Evolutionary conservation across 2,888 invertebrate genomes (phyloP).

Genomic region (Oeneis ivallda): DNA sequence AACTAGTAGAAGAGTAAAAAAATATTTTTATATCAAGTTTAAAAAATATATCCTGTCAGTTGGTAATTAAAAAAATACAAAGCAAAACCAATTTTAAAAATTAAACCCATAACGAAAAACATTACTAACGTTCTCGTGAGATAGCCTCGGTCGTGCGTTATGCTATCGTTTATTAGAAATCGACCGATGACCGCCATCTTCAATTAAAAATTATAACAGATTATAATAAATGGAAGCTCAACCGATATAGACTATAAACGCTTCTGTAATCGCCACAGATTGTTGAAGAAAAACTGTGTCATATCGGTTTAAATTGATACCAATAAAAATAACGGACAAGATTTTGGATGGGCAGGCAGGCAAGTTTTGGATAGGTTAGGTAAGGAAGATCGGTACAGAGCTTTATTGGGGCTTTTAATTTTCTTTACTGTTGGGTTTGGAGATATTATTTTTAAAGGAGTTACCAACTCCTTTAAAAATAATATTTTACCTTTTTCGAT

Average conservation of each 20-base stretch:
- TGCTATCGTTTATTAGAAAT: constrained; percentile 27
- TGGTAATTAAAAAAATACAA: not conserved
- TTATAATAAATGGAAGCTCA: constrained; percentile 61
- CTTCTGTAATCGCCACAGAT: constrained; percentile 71
- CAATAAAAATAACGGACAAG: constrained; percentile 23
- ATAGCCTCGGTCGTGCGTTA: constrained; percentile 29
- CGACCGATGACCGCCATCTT: constrained; percentile 40
- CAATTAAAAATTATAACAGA: constrained; percentile 43
- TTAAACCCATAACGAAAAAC: constrained; percentile 19
- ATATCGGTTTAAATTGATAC: constrained; percentile 49
- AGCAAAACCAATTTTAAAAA: constrained; percentile 21
- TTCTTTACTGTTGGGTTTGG: too few relatives aligned
- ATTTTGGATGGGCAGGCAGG: not conserved
- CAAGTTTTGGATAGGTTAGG: not conserved
- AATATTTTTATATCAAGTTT: not conserved
- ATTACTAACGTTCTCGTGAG: constrained; percentile 28
- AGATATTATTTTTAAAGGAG: too few relatives aligned
- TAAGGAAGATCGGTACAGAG: too few relatives aligned
- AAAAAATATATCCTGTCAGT: not conserved
- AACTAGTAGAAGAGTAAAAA: too few relatives aligned
- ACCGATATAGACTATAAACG: constrained; percentile 54
- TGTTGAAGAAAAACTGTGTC: constrained; percentile 69
- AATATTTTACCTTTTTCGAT: too few relatives aligned
- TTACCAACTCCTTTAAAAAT: too few relatives aligned
- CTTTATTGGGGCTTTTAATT: not conserved